A percentile compares a stretch with the other conserved stretches of the same genome.
These are phyloP conservation scores for Fregata magnificens DNA, from an alignment of 2,113 vertebrate genomes.

Conservation along the genomic window DNA sequence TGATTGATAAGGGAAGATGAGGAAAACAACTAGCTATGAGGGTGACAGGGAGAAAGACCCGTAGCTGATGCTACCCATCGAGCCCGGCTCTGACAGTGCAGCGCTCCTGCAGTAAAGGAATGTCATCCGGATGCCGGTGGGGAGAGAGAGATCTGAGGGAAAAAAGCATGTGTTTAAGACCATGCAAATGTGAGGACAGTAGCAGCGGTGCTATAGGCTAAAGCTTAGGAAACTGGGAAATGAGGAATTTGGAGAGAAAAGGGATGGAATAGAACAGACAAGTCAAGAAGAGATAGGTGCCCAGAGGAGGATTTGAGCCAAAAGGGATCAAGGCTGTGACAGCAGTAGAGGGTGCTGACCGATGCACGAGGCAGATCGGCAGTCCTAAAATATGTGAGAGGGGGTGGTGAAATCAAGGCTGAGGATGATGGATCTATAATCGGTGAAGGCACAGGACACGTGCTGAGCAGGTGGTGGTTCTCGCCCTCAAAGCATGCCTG, in stretches of 20 bases:
- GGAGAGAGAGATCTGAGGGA: not conserved
- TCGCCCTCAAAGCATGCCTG: not conserved
- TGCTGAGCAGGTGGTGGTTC: not conserved
- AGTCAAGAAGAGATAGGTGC: not conserved
- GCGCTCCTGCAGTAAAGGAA: not conserved
- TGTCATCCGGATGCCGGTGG: not conserved
- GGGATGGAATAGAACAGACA: not conserved
- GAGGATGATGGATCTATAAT: not conserved
- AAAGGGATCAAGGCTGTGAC: not conserved
- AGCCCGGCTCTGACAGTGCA: not conserved
- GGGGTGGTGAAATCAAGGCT: not conserved
- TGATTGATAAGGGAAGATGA: not conserved
- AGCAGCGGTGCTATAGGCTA: not conserved
- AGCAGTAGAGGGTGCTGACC: not conserved
- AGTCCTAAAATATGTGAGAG: not conserved
- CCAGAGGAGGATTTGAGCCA: not conserved
- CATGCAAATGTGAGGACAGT: not conserved
- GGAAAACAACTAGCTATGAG: not conserved
- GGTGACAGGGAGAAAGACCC: not conserved
- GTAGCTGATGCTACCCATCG: rapidly evolving
- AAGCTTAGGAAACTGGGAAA: not conserved
- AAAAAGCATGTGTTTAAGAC: not conserved
- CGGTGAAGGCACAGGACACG: not conserved
- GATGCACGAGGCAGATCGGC: not conserved
- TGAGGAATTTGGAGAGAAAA: not conserved